Evolutionary conservation across 2,113 vertebrate genomes (phyloP), one percentile per base, ranked within the genome.

Genomic region (Platysternon megacephalum): DNA sequence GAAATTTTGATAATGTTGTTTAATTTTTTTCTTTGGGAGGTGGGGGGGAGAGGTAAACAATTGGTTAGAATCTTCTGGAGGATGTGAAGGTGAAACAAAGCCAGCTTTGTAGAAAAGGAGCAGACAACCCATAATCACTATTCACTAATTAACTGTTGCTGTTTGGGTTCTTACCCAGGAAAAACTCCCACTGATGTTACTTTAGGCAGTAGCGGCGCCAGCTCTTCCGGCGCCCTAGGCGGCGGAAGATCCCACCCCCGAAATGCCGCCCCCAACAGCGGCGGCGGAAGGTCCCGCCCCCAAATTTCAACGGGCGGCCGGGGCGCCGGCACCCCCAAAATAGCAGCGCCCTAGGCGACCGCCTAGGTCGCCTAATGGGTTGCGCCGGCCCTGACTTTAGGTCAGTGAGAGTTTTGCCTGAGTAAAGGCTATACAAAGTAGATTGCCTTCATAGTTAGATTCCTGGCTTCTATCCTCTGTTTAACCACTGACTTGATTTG

Each of bases 151-250:
- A n/a, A 52, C 51, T 90, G 78, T 55, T 82, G 46, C 6, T n/a
- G 10, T 74, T 32, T 7, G 0, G 0, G 8, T 49, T 78, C 55
- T 85, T 65, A 74, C 48, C 39, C 14, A 74, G 52, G 3, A 90
- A 21, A 48, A 83, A 22, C 2, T 88, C 48, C 83, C 46, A 39
- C 26, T 51, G 49, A 9, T 14, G 9, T 61, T 90, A 48, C 78
- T 84, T 28, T 56, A 9, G 24, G n/a, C n/a, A n/a, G n/a, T n/a
- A n/a, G n/a, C n/a, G n/a, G n/a, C n/a, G n/a, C n/a, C n/a, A n/a
- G n/a, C n/a, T n/a, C n/a, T n/a, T n/a, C n/a, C n/a, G n/a, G n/a
- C n/a, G n/a, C n/a, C n/a, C n/a, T n/a, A n/a, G n/a, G n/a, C n/a
- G n/a, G n/a, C n/a, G n/a, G n/a, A n/a, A n/a, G n/a, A n/a, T n/a